Percentiles rank a stretch among this genome's conserved stretches.
Evolutionary conservation across 2,888 invertebrate species (phyloP).

Genomic region (Smittia sp.): DNA sequence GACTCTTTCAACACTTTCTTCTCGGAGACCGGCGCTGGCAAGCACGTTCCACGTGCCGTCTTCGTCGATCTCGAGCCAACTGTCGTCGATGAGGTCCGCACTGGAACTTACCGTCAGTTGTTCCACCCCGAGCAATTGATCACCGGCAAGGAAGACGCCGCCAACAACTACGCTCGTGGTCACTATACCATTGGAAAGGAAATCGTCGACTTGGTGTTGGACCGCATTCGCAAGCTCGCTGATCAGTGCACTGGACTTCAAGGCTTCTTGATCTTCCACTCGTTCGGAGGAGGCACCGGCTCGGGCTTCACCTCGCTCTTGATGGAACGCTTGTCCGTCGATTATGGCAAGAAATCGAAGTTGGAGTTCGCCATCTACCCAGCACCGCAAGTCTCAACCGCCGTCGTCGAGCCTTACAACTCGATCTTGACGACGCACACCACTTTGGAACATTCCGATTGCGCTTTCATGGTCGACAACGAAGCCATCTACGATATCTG

Average conservation of each 20-base stretch:
- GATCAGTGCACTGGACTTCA: constrained; percentile 60
- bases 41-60: constrained; percentile 64
- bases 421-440: constrained; percentile 91
- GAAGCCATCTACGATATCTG: constrained; percentile 87
- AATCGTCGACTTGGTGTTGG: constrained; percentile 58
- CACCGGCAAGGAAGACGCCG: constrained; percentile 68
- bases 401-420: constrained; percentile 86
- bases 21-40: constrained; percentile 53
- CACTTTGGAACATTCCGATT: constrained; percentile 81
- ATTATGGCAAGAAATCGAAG: constrained; percentile 66
- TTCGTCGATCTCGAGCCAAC: constrained; percentile 69
- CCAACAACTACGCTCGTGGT: constrained; percentile 67
- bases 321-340: constrained; percentile 65
- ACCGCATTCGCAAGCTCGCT: constrained; percentile 57
- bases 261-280: constrained; percentile 65
- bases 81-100: constrained; percentile 57
- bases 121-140: constrained; percentile 69
- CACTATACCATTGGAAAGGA: constrained; percentile 66
- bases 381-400: constrained; percentile 72
- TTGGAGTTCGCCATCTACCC: constrained; percentile 66
- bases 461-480: constrained; percentile 90
- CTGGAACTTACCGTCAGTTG: constrained; percentile 61
- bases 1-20: constrained; percentile 80
- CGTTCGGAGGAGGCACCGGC: constrained; percentile 62
- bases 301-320: constrained; percentile 65